Evolutionary conservation across 2,113 vertebrate species (phyloP), one percentile per base, ranked within the genome.

Genomic region (Scalopus aquaticus): DNA sequence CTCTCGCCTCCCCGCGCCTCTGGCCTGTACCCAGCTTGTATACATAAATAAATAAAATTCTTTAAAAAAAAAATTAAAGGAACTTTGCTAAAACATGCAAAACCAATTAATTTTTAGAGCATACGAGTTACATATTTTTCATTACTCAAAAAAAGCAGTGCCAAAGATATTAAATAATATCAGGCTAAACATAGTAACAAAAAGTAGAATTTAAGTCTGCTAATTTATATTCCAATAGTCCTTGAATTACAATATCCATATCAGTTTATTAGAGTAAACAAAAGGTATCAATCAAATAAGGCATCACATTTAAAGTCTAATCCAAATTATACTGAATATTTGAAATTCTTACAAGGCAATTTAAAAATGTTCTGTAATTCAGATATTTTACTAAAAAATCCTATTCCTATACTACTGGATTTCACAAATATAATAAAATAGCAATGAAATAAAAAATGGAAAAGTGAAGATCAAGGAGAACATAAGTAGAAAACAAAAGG

Each of bases 61-160:
- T n/a, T n/a, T n/a, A n/a, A n/a, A n/a, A n/a, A n/a, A n/a, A n/a
- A 90, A 93, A 83, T 91, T 88, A 84, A 51, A 79, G 2, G 49
- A 30, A 65, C 77, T 54, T 77, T 64, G 32, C 8, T 78, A n/a
- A 81, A 70, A 90, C 70, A 82, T 17, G 11, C 44, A 72, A 56
- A 72, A 83, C 4, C 11, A 51, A 78, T 28, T 86, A 24, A 74
- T 81, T 84, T 95, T 77, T 69, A 64, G 46, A 91, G 35, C 32
- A 69, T 17, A 91, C 11, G 3, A 6, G 5, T 64, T 44, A 56
- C 60, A 64, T 28, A 49, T 82, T 95, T 67, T 60, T 10, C 30
- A 4, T 74, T 74, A 69, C n/a, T 88, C 35, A 9, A 90, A n/a
- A 82, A 88, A 64, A 80, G 91, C 11, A 84, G 3, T 76, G 11